A percentile compares a stretch with the other conserved stretches of the same genome.
Evolutionary conservation across 2,113 vertebrate species (phyloP).

Genomic region (Gymnocephalus cernua): DNA sequence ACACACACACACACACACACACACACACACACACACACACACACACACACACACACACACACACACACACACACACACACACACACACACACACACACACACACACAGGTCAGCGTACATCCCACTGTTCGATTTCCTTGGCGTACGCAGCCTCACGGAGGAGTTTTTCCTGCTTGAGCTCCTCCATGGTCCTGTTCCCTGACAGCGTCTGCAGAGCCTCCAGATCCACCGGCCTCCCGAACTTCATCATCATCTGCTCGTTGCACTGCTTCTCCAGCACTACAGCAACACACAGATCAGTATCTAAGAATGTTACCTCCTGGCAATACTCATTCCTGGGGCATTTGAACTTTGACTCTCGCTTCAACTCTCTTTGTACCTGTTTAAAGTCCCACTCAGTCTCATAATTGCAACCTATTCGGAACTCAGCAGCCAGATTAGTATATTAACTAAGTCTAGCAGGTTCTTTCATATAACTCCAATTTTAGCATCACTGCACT

Average conservation of each 20-base stretch:
- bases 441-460: not conserved
- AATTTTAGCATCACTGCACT: not conserved
- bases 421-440: not conserved
- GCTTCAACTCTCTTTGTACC: not conserved
- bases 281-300: slow-evolving; percentile 60
- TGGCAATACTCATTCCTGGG: not conserved
- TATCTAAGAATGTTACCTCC: not conserved
- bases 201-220: slow-evolving; percentile 89
- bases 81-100: slow-evolving; percentile 11
- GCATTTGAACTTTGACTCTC: not conserved
- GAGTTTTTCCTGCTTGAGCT: slow-evolving; percentile 87
- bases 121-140: slow-evolving; percentile 85
- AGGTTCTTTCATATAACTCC: not conserved
- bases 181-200: slow-evolving; percentile 86
- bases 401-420: not conserved
- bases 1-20: too few species aligned
- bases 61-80: slow-evolving; percentile 12
- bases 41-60: not conserved
- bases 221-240: slow-evolving; percentile 90
- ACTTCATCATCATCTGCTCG: slow-evolving; percentile 91
- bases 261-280: slow-evolving; percentile 86
- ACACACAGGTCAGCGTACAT: slow-evolving; percentile 81
- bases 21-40: too few species aligned
- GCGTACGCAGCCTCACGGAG: slow-evolving; percentile 78
- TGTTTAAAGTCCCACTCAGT: not conserved